phyloP scores from a whole-genome alignment of 1,140 invertebrate genomes.

The Drosophila oshimai region DNA sequence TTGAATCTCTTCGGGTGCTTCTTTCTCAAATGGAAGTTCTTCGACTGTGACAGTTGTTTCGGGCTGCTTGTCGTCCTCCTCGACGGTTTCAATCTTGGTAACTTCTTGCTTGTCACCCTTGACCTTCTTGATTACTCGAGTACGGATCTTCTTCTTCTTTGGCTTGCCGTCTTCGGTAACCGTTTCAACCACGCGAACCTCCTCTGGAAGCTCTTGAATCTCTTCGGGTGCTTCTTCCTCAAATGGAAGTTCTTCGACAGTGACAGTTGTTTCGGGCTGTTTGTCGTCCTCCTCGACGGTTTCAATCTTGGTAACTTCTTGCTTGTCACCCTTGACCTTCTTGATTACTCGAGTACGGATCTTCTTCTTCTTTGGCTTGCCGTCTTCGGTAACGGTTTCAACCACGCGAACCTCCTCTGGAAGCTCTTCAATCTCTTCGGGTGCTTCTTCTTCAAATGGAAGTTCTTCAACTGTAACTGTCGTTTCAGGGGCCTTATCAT shows the following conservation, averaged over 20 bases:
- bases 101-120: not conserved
- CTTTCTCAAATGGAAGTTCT: not conserved
- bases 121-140: not conserved
- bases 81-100: not conserved
- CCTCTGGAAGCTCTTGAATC: not conserved
- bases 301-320: not conserved
- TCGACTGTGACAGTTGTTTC: not conserved
- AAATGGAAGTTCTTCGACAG: not conserved
- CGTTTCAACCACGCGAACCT: not conserved
- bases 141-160: not conserved
- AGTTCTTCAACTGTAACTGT: not conserved
- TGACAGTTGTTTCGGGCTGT: not conserved
- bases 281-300: not conserved
- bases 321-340: not conserved
- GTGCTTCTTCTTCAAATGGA: not conserved
- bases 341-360: not conserved
- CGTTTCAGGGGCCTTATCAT: not conserved
- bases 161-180: not conserved
- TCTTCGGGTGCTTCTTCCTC: not conserved
- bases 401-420: not conserved
- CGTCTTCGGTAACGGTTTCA: not conserved
- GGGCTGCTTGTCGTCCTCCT: not conserved
- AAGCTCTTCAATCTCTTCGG: not conserved
- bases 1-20: not conserved
- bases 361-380: not conserved